A percentile compares a stretch with the other conserved stretches of the same genome.
Evolutionary conservation across 2,888 invertebrate genomes (phyloP).

Genomic region (Punctoribates punctum): DNA sequence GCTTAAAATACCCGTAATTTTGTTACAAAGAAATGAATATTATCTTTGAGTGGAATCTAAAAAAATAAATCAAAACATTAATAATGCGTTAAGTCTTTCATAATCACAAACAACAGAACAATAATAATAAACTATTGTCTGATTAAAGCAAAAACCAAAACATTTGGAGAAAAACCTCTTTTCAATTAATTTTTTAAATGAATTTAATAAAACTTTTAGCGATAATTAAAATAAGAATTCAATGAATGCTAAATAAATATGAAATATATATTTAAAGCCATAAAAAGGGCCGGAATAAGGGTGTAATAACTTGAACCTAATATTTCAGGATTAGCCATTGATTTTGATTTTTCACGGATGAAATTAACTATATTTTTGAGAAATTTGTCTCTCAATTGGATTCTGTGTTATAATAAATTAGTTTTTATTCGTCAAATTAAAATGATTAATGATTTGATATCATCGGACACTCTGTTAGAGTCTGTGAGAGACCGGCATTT

Average conservation of each 20-base stretch:
- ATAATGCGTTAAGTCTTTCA: slow-evolving; percentile 6
- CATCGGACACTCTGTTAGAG: not conserved
- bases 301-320: not conserved
- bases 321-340: slow-evolving; percentile 24
- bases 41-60: not conserved
- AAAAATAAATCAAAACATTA: slow-evolving; percentile 26
- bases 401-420: not conserved
- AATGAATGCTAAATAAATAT: not conserved
- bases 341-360: not conserved
- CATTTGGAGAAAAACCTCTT: no score
- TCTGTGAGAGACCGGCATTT: not conserved
- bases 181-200: not conserved
- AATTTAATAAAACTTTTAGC: not conserved
- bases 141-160: no score
- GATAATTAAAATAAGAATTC: no score
- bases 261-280: not conserved
- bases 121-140: not conserved
- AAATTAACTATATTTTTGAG: not conserved
- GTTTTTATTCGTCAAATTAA: slow-evolving; percentile 27
- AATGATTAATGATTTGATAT: slow-evolving; percentile 27
- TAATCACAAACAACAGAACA: not conserved
- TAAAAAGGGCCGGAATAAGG: no score
- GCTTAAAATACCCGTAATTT: slow-evolving; percentile 30
- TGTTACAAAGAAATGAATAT: slow-evolving; percentile 15
- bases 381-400: not conserved